Evolutionary conservation across 2,797 vertebrate species (phyloP), one percentile per base, ranked within the genome.

Genomic region (Melanitta fusca): DNA sequence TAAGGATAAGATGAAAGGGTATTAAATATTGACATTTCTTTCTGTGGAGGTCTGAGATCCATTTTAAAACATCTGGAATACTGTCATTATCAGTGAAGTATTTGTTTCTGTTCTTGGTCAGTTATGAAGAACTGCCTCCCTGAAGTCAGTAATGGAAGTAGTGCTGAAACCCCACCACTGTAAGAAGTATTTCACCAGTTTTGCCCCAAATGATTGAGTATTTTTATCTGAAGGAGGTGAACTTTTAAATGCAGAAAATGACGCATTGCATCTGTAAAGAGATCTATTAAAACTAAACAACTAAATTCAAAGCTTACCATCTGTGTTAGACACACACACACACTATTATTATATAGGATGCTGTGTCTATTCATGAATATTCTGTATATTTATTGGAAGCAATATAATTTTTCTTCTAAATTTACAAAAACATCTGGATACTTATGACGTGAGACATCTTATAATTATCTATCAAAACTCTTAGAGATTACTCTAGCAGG

Each of bases 381-480:
- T 79, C 18, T 3, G 0, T 32, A 15, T 45, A 74, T 74, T 91
- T 89, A 53, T 41, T 65, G 9, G 20, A 87, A 71, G 9, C 3
- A 70, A 56, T 34, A 8, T 0, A 1, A 5, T 47, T 17, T 24
- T 39, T 80, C 51, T 71, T 51, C 13, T 57, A 39, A 30, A 53
- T 8, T 22, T 79, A 22, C 14, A 45, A 82, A 91, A 43, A 70
- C 28, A 18, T 6, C 15, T 24, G 3, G 66, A 54, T 47, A 65
- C 19, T 85, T 54, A 34, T 11, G 34, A 91, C 82, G 28, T 51
- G 20, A 89, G 72, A 21, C 14, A 13, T 91, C 15, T 62, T 88
- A 85, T 49, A 89, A 91, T 75, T 60, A 79, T 54, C 28, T 73
- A 84, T 65, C 71, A 88, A 91, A 96, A 64, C 10, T 73, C 45